Evolutionary conservation across 2,888 invertebrate genomes (phyloP), one percentile per base, ranked within the genome.

Genomic region (Thyatira batis): DNA sequence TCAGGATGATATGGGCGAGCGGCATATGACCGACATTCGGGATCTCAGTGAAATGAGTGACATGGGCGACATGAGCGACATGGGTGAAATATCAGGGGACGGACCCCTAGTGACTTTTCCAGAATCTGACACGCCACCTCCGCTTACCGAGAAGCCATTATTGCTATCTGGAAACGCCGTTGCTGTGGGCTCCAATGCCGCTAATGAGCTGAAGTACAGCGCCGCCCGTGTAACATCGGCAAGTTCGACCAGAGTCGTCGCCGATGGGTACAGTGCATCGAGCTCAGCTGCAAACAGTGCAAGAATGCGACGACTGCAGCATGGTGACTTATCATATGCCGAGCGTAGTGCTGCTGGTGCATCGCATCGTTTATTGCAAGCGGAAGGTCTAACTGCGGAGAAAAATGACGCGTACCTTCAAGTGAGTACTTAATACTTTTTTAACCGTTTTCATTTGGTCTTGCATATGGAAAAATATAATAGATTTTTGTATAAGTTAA

Each of bases 331-430:
- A 68, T 95, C 95, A 57, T 97, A 96, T 82, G 95, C 96, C 73
- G 96, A 96, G 85, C 95, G 95, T 63, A 95, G 94, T 73, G 95
- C 96, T 44, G 95, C 96, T 43, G 95, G 96, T 25, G 96, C 97
- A 13, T 94, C 95, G 61, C 94, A 95, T 67, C 95, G 97, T 62
- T 93, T 96, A 65, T 88, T 97, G 60, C 97, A 97, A 85, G 93
- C 97, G 58, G 97, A 97, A 78, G 97, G 97, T 45, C 93, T 97
- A 58, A 95, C 96, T 21, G 95, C 97, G 1, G 97, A 98, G 87
- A 96, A 97, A 85, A 96, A 96, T 78, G 95, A 96, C 63, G 95
- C 97, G 56, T 94, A 95, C 65, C 94, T 96, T 67, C 96, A 97
- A 94, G 97, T 97, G 85, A 86, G 85, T 77, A 55, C 20, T 2